These are phyloP conservation scores for Phenganax subtilis DNA, from an alignment of 92 coral and sea anemone genomes.

Conservation along the genomic window DNA sequence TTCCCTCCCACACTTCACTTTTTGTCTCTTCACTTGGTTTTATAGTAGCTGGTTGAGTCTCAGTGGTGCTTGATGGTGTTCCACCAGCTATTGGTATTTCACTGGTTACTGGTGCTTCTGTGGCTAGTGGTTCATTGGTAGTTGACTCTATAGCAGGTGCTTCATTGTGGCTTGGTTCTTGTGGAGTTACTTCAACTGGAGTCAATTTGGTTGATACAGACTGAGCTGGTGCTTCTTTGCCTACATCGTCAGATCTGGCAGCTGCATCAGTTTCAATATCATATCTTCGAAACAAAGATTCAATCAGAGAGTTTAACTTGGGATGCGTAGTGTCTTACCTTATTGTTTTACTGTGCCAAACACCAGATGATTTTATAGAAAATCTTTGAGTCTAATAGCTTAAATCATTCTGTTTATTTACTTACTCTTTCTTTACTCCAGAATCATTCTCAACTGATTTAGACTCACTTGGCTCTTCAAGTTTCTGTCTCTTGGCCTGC, in stretches of 20 bases:
- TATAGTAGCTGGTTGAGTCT: slow-evolving; percentile 1
- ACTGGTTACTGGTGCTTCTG: background rate
- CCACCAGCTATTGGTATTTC: background rate
- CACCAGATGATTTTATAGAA: no score
- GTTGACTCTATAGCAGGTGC: background rate
- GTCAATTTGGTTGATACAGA: background rate
- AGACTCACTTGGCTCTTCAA: background rate
- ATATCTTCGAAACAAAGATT: no score
- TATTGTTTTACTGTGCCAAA: no score
- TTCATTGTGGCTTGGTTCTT: background rate
- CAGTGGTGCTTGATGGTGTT: background rate
- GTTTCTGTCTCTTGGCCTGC: slow-evolving; percentile 12
- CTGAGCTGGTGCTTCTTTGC: background rate
- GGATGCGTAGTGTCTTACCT: no score
- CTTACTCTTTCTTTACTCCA: background rate
- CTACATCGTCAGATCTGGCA: background rate
- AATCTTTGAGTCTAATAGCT: no score
- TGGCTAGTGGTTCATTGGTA: background rate
- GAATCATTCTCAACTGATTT: background rate
- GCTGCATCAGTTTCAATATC: background rate
- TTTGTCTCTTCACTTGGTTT: slow-evolving; percentile 18
- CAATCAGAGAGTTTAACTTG: no score
- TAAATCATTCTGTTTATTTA: background rate
- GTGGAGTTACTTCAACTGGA: no score
- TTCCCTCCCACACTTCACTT: slow-evolving; percentile 30